Evolutionary conservation across 2,113 vertebrate genomes (phyloP), one percentile per base, ranked within the genome.

Genomic region (Odontesthes bonariensis): DNA sequence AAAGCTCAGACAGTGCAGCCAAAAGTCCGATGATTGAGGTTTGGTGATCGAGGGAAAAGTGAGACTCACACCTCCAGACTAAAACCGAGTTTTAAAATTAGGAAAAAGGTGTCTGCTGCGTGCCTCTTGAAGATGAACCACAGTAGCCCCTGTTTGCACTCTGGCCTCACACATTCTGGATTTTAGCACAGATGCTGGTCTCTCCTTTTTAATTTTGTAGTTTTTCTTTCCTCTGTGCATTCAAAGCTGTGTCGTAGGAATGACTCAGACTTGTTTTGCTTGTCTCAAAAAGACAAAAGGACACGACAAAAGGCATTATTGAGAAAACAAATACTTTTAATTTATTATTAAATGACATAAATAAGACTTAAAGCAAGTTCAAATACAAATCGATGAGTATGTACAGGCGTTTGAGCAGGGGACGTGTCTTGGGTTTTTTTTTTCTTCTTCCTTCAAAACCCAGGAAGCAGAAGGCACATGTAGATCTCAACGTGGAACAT

Each of bases 261-360:
- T 27, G 27, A 27, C 3, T 27, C 27, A 27, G 27, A 27, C 27
- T 27, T 27, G 27, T 27, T 27, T 27, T 27, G 27, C 27, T 27
- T 3, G 27, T 3, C 27, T 38, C 35, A 38, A n/a, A 11, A 1
- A 8, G 5, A 54, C 1, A 11, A 58, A 70, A 62, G 12, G 51
- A 51, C 3, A 33, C 27, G 33, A 58, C 2, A 0, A 46, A 61
- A 59, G 12, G 11, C 35, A n/a, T 68, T 10, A 79, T 79, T 83
- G 73, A 90, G 79, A 89, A 89, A 88, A 90, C 80, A 82, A 81
- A 86, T 69, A 78, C 64, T 56, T 88, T 94, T 94, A 94, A 94
- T 94, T 94, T 94, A 94, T 93, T 94, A 92, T 93, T 94, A 91
- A 91, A 94, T 86, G 86, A 93, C 91, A 94, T 94, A 94, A 94